Base-by-base conservation (phyloP, 2,113 vertebrate genomes). In the Sander lucioperca region DNA sequence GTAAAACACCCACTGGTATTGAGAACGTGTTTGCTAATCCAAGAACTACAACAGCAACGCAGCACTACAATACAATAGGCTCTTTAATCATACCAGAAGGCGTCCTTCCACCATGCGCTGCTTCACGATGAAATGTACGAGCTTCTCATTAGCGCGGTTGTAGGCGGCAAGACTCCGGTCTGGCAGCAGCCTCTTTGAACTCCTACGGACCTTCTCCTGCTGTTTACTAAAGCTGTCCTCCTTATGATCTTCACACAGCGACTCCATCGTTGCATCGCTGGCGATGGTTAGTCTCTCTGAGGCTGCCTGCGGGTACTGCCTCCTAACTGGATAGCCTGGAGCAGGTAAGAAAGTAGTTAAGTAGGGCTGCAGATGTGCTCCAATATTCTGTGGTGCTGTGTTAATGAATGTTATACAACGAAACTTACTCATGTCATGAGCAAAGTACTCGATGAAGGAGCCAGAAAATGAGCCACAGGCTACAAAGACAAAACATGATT, bases 391-490 rank as follows among this genome's bases (percentile, higher is more conserved):
- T 13, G 39, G 56, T 58, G 27, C n/a, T 47, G 70, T 50, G 19
- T 74, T 64, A 54, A 45, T 6, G 16, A 73, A 39, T 45, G 39
- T 23, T 6, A 9, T 3, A 16, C 2, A 63, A 21, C 1, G 1
- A 10, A 56, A 97, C 98, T 96, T 93, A 98, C 98, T 99, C 90
- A 99, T 98, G 66, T 96, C 96, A 63, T 96, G 95, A 73, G 95
- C 94, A 74, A 95, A 96, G 84, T 98, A 99, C 18, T 99, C 96
- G 77, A 98, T 67, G 92, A 99, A 97, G 68, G 97, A 97, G 4
- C 97, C 98, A 0, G 91, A 89, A 88, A 99, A 99, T 13, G 97
- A 97, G 57, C 91, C 92, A 72, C 97, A 97, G 36, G 96, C 98
- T 99, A 53, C 14, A 84, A 88, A 85, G 48, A 83, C 10, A 79